These are phyloP conservation scores for Brenthis hecate DNA, from an alignment of 2,888 invertebrate genomes.

Conservation along the genomic window DNA sequence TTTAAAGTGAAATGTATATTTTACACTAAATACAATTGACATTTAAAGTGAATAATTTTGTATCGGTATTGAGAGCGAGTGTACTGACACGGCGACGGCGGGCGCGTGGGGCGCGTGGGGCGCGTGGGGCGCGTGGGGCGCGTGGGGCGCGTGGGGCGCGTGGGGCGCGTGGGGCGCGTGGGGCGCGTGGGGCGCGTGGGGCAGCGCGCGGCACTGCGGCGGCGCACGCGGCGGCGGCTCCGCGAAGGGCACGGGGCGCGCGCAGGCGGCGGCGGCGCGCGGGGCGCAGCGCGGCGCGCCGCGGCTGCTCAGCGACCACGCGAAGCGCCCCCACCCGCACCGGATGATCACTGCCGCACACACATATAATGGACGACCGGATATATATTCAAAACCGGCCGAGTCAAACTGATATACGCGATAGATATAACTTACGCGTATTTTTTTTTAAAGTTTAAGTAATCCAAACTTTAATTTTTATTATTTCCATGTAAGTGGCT, in stretches of 20 bases:
- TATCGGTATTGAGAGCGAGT: too few species aligned
- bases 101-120: constrained; percentile 52
- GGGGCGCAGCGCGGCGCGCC: constrained; percentile 93
- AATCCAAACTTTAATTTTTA: too few species aligned
- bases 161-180: constrained; percentile 82
- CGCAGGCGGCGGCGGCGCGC: constrained; percentile 72
- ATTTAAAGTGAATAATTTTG: too few species aligned
- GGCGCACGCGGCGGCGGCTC: constrained; percentile 83
- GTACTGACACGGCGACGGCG: not conserved
- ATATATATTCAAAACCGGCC: too few species aligned
- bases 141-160: constrained; percentile 47
- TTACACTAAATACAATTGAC: too few species aligned
- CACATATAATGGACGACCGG: not conserved
- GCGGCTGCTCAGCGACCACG: constrained; percentile 95
- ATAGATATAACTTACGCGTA: too few species aligned
- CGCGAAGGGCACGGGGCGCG: constrained; percentile 70
- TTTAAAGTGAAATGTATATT: too few species aligned
- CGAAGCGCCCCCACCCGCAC: constrained; percentile 96
- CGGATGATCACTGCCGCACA: constrained; percentile 87
- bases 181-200: constrained; percentile 84
- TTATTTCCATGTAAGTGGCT: too few species aligned
- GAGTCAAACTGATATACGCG: too few species aligned
- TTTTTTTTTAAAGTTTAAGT: too few species aligned
- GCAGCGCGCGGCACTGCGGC: constrained; percentile 50
- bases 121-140: constrained; percentile 89